These are phyloP conservation scores for Rambutsinella grinnellia DNA, from an alignment of 2,888 invertebrate species.

Conservation along the genomic window DNA sequence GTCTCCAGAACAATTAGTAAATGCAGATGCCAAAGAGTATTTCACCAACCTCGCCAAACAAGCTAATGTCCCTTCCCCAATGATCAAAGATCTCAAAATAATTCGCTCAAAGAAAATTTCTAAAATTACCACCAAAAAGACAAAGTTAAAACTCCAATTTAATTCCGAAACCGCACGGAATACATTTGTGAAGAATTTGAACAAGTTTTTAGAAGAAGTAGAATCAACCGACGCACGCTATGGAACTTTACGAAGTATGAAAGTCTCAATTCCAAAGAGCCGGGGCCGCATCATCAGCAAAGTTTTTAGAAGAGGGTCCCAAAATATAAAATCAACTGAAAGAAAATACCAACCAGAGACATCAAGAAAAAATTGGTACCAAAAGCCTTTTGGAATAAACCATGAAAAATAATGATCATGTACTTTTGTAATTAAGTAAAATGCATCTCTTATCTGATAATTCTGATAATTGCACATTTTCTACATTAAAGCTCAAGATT, in stretches of 20 bases:
- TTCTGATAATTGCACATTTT: too few relatives aligned
- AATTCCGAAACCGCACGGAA: conserved; percentile 22
- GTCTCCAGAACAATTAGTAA: neutral
- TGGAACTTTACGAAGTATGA: conserved; percentile 3
- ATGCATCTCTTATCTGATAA: too few relatives aligned
- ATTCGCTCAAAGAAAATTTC: conserved; percentile 27
- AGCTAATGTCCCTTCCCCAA: conserved; percentile 28
- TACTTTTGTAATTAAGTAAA: too few relatives aligned
- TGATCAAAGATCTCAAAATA: conserved; percentile 37
- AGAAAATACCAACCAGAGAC: too few relatives aligned
- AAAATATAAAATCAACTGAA: too few relatives aligned
- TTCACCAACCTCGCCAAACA: conserved; percentile 40
- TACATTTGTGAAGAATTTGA: conserved; percentile 19
- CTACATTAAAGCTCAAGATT: too few relatives aligned
- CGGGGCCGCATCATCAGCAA: too few relatives aligned
- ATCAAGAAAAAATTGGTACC: too few relatives aligned
- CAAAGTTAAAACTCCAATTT: conserved; percentile 28
- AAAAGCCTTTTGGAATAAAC: too few relatives aligned
- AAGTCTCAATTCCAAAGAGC: conserved; percentile 21
- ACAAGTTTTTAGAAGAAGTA: conserved; percentile 6
- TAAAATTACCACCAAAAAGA: conserved; percentile 22
- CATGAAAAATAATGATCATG: too few relatives aligned
- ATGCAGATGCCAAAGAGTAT: neutral
- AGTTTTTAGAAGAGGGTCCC: too few relatives aligned
- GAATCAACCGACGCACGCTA: conserved; percentile 27